Conservation (phyloP, 2,797 vertebrate species). For the Anas georgica region DNA sequence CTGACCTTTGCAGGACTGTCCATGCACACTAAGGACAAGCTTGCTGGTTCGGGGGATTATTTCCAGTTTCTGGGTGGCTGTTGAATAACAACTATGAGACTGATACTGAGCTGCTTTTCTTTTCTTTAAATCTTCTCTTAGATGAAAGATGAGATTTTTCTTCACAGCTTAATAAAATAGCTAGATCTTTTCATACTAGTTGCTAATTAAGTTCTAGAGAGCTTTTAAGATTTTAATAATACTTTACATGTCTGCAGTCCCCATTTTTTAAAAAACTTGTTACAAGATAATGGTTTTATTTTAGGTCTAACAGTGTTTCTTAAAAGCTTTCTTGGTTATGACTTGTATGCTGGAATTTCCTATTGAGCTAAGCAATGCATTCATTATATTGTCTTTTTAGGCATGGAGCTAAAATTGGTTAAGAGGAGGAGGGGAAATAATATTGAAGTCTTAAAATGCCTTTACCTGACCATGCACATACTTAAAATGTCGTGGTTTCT, state of each 20-base stretch:
- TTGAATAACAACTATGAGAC: background rate
- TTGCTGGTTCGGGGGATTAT: background rate
- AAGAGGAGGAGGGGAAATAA: background rate
- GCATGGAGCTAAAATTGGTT: background rate
- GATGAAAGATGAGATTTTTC: background rate
- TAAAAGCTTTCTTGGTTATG: background rate
- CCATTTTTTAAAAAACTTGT: background rate
- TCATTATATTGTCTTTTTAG: background rate
- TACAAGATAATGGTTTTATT: background rate
- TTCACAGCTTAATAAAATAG: background rate
- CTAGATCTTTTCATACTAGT: background rate
- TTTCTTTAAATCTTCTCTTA: background rate
- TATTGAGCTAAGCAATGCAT: background rate
- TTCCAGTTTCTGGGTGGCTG: background rate
- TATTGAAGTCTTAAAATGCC: background rate
- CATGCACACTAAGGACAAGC: fast-evolving
- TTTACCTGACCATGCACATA: background rate
- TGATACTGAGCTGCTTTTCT: background rate
- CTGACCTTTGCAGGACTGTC: background rate
- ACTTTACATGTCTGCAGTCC: background rate
- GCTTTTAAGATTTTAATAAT: background rate
- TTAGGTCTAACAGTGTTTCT: background rate
- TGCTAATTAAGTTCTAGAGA: conserved; percentile 1
- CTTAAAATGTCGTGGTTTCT: background rate
- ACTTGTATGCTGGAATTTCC: background rate